Percentiles rank a stretch among this genome's conserved stretches.
Evolutionary conservation across 1,140 invertebrate genomes (phyloP).

Genomic region (Charaxes varanes): DNA sequence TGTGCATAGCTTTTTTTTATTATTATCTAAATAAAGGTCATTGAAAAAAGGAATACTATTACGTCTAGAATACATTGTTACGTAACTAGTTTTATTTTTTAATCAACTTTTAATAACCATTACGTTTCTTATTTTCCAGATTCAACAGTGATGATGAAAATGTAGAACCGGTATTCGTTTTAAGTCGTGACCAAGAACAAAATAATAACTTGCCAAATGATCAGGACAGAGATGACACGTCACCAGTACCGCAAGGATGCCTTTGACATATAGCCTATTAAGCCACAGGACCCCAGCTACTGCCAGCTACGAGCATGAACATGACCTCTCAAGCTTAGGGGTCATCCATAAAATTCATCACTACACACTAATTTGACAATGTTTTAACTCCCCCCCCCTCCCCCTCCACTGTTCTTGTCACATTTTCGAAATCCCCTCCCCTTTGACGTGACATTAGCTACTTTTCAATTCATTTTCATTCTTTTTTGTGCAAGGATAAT

Average conservation of each 20-base stretch:
- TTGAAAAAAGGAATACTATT: too few relatives aligned
- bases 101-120: background rate
- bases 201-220: constrained; percentile 51
- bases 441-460: too few relatives aligned
- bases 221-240: constrained; percentile 28
- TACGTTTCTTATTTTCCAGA: constrained; percentile 34
- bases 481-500: too few relatives aligned
- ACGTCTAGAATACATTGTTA: too few relatives aligned
- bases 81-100: background rate
- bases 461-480: too few relatives aligned
- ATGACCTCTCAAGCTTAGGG: constrained; percentile 6
- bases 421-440: too few relatives aligned
- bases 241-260: constrained; percentile 15
- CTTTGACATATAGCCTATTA: constrained; percentile 29
- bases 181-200: constrained; percentile 50
- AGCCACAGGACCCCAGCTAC: constrained; percentile 1
- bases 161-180: constrained; percentile 53
- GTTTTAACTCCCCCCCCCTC: too few relatives aligned
- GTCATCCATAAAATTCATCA: too few relatives aligned
- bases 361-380: too few relatives aligned
- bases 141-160: constrained; percentile 55
- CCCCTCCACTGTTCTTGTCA: too few relatives aligned
- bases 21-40: too few relatives aligned
- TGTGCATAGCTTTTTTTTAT: too few relatives aligned
- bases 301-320: constrained; percentile 8